A percentile compares a stretch with the other conserved stretches of the same genome.
phyloP scores from a whole-genome alignment of 2,797 vertebrate genomes.

The Sebastes diaconus region DNA sequence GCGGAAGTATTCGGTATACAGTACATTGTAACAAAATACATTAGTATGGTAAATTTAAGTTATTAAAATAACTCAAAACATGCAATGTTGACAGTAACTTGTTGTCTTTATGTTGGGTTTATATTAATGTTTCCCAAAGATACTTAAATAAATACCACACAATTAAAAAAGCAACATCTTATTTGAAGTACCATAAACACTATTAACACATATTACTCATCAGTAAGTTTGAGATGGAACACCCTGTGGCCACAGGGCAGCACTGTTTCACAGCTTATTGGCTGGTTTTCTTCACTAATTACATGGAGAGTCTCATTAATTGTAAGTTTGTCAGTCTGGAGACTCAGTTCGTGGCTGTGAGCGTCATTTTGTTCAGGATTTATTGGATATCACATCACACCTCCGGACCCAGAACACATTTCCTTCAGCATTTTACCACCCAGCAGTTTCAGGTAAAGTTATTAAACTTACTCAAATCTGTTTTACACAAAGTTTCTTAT shows the following conservation, averaged over 20 bases:
- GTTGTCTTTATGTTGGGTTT: neutral
- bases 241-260: neutral
- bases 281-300: neutral
- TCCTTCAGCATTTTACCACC: neutral
- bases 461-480: neutral
- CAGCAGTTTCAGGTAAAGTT: conserved; percentile 48
- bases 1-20: neutral
- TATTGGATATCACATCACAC: conserved; percentile 25
- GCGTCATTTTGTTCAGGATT: conserved; percentile 17
- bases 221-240: rapidly evolving
- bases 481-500: neutral
- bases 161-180: neutral
- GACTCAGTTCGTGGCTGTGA: neutral
- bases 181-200: neutral
- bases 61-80: neutral
- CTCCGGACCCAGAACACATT: neutral
- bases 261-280: conserved; percentile 7
- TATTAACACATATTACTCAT: neutral
- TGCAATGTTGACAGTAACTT: neutral
- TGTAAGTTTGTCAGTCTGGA: neutral
- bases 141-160: neutral
- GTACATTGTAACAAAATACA: neutral
- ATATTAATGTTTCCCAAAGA: neutral
- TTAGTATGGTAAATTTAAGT: neutral
- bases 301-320: neutral